Percentiles rank a stretch among this genome's conserved stretches.
Evolutionary conservation across 2,797 vertebrate genomes (phyloP).

Genomic region (Enteromius viviparus): DNA sequence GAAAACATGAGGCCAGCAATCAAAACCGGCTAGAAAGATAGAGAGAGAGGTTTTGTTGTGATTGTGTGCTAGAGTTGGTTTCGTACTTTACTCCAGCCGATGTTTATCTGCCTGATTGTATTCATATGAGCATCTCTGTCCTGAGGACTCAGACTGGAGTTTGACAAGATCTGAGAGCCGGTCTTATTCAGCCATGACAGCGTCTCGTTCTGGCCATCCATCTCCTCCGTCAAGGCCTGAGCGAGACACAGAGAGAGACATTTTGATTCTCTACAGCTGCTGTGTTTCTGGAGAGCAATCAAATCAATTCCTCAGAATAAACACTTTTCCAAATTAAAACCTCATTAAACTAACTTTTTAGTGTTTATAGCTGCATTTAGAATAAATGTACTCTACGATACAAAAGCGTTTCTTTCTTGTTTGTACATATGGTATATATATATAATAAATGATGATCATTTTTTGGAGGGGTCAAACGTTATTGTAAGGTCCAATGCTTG

Average conservation of each 20-base stretch:
- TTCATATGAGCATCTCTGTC: conserved; percentile 82
- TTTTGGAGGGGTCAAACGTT: too few relatives aligned
- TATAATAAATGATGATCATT: too few relatives aligned
- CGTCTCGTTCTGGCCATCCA: conserved; percentile 83
- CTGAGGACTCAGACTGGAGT: conserved; percentile 76
- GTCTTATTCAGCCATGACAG: conserved; percentile 89
- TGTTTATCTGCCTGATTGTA: conserved; percentile 82
- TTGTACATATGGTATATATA: too few relatives aligned
- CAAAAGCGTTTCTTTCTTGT: not conserved
- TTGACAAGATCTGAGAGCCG: conserved; percentile 82
- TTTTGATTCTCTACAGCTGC: too few relatives aligned
- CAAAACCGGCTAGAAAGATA: not conserved
- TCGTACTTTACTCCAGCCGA: conserved; percentile 88
- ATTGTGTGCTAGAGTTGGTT: not conserved
- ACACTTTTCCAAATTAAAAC: too few relatives aligned
- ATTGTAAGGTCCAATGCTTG: not conserved
- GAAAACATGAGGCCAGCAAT: not conserved
- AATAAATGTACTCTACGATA: not conserved
- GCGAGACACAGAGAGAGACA: not conserved
- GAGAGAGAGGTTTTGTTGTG: not conserved
- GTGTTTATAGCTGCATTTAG: not conserved
- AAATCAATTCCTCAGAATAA: not conserved
- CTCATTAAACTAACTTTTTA: not conserved
- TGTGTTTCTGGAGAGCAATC: not conserved
- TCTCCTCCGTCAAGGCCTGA: conserved; percentile 83